Evolutionary conservation across 2,113 vertebrate species (phyloP), one percentile per base, ranked within the genome.

Genomic region (Anoplopoma fimbria): DNA sequence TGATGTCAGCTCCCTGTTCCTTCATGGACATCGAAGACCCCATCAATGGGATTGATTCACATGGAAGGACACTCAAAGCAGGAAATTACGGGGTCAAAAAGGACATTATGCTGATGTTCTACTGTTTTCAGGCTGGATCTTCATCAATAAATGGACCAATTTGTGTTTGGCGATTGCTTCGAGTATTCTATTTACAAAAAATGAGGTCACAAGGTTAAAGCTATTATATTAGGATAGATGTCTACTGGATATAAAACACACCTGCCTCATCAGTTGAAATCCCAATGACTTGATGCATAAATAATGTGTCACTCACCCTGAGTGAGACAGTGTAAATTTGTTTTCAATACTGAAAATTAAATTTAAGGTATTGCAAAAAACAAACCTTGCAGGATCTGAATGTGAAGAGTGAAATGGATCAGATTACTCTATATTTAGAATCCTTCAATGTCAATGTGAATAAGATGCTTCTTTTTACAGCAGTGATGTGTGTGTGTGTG

Each of bases 21-120:
- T 29, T 31, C 65, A 61, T 15, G 21, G 36, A 19, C 58, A 53
- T 45, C 2, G 9, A 77, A 55, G 40, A 25, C 21, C 17, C 81
- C 73, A 69, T 86, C 25, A 4, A 84, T 90, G 45, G 64, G 25
- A 87, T 86, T 84, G 83, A 88, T 78, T 74, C 31, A 60, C 9
- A 2, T 19, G 15, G 57, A 58, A 62, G 69, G n/a, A 57, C 58
- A 72, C n/a, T 13, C 15, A 13, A 13, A 58, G 73, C 49, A 25
- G 78, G 68, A 88, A 82, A 87, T 74, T n/a, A 82, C 74, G 63
- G 60, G 42, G 73, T 85, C 82, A 79, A 49, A n/a, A 71, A 64
- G 74, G 53, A 27, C 29, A 19, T 61, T 31, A 67, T 58, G 75
- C 65, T 82, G 60, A 63, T 61, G 51, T 17, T 76, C 33, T 19